Evolutionary conservation across 2,797 vertebrate genomes (phyloP).

Genomic region (Pseudocheirus occidentalis): DNA sequence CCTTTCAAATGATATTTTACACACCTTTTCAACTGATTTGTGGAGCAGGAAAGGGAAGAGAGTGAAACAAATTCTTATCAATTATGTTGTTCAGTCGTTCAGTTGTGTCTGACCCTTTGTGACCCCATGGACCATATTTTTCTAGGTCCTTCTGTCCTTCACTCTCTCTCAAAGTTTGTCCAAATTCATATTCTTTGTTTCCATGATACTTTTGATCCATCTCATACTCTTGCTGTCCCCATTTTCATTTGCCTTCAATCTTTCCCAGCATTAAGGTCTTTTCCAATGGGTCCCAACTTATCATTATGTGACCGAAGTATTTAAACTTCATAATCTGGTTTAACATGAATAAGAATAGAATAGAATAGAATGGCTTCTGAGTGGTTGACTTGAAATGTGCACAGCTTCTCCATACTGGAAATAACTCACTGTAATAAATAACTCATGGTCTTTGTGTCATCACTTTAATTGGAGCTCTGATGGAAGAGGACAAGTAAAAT

Average conservation of each 20-base stretch:
- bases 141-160: background rate
- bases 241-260: background rate
- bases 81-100: background rate
- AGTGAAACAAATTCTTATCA: background rate
- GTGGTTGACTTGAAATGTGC: background rate
- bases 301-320: background rate
- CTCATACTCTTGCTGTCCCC: background rate
- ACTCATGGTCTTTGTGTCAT: background rate
- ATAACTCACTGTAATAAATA: background rate
- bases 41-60: fast-evolving
- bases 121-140: background rate
- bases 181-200: background rate
- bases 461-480: fast-evolving
- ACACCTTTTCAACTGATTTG: background rate
- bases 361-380: constrained; percentile 43
- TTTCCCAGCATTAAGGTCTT: background rate
- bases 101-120: background rate
- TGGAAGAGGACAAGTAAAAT: fast-evolving
- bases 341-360: constrained; percentile 12
- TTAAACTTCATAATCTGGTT: background rate
- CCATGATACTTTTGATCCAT: background rate
- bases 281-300: background rate
- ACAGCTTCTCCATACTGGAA: constrained; percentile 2
- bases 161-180: background rate
- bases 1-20: background rate